Percentiles rank a stretch among this genome's conserved stretches.
phyloP scores from a whole-genome alignment of 2,797 vertebrate species.

The Diplodus puntazzo region DNA sequence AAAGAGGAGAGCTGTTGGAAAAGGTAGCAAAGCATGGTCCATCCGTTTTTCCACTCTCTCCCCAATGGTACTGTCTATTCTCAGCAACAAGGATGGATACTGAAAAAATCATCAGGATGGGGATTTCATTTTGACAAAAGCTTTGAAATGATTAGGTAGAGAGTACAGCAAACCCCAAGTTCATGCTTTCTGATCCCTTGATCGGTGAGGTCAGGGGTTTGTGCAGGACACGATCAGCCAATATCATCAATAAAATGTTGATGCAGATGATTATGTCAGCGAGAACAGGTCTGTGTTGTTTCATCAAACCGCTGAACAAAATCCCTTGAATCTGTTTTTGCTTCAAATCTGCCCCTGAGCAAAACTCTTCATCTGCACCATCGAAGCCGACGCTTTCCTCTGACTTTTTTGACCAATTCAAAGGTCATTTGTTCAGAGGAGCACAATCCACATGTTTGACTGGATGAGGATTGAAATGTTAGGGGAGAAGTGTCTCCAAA shows the following conservation, averaged over 20 bases:
- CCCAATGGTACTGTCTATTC: slow-evolving; percentile 5
- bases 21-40: slow-evolving; percentile 11
- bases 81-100: background rate
- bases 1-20: slow-evolving; percentile 12
- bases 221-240: background rate
- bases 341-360: background rate
- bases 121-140: slow-evolving; percentile 26
- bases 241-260: background rate
- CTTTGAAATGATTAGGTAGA: slow-evolving; percentile 22
- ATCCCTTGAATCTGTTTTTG: background rate
- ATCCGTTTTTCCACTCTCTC: slow-evolving; percentile 17
- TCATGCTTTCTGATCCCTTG: slow-evolving; percentile 19
- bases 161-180: slow-evolving; percentile 1
- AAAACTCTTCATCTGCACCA: background rate
- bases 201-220: slow-evolving; percentile 30
- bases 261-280: slow-evolving; percentile 19
- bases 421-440: slow-evolving; percentile 34
- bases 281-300: background rate
- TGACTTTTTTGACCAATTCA: slow-evolving; percentile 29
- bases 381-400: background rate
- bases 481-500: slow-evolving; percentile 12
- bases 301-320: slow-evolving; percentile 1
- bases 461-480: slow-evolving; percentile 28
- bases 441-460: slow-evolving; percentile 4
- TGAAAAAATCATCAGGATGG: slow-evolving; percentile 20